Percentiles rank a stretch among this genome's conserved stretches.
These are phyloP conservation scores for Elephantulus edwardii DNA, from an alignment of 2,113 vertebrate species.

Conservation along the genomic window DNA sequence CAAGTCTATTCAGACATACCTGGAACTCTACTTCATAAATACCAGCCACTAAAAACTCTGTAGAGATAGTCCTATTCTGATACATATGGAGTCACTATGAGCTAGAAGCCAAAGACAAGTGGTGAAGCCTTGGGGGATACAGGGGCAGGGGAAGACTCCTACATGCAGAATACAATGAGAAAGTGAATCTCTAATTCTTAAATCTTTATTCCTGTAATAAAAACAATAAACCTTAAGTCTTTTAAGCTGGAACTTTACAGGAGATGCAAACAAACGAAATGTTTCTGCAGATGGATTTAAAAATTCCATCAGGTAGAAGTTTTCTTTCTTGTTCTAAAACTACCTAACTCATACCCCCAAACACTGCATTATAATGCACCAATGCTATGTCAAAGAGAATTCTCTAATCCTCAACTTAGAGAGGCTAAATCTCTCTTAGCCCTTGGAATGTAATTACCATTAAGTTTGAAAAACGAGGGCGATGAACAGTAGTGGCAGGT, in stretches of 20 bases:
- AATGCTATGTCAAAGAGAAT: conserved; percentile 65
- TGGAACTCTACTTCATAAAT: background rate
- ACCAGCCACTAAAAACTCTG: background rate
- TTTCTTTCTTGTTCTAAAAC: background rate
- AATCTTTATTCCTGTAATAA: background rate
- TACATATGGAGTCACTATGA: background rate
- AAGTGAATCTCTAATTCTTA: background rate
- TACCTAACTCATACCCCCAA: rapidly evolving
- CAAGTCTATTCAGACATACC: background rate
- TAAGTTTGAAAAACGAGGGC: conserved; percentile 87
- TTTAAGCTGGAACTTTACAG: background rate
- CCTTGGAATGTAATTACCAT: conserved; percentile 86
- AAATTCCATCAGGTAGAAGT: background rate
- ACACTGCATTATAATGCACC: background rate
- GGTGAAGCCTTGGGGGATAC: background rate
- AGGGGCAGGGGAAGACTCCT: background rate
- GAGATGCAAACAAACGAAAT: background rate
- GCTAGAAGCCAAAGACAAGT: background rate
- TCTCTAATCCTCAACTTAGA: conserved; percentile 45
- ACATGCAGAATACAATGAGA: background rate
- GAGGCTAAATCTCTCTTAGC: conserved; percentile 79
- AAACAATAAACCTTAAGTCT: background rate
- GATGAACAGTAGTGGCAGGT: conserved; percentile 86
- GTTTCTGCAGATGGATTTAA: background rate
- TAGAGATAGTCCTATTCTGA: background rate